Percentiles rank a stretch among this genome's conserved stretches.
These are phyloP conservation scores for Gymnorhina tibicen DNA, from an alignment of 2,113 vertebrate genomes.

Conservation along the genomic window DNA sequence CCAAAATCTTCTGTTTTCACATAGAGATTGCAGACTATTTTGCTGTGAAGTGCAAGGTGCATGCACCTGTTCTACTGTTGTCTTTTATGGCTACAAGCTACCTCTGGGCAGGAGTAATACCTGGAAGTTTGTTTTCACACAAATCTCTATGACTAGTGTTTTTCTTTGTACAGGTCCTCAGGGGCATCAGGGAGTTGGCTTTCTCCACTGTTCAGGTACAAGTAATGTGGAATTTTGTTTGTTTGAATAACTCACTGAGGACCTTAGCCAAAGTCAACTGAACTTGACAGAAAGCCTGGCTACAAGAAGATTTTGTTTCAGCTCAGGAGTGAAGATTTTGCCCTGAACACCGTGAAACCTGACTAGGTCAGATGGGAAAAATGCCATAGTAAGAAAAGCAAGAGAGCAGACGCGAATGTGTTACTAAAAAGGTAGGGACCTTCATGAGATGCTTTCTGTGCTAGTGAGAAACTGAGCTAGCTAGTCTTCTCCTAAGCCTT, in stretches of 20 bases:
- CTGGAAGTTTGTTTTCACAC: neutral
- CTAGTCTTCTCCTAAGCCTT: neutral
- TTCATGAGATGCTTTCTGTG: neutral
- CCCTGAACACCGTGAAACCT: neutral
- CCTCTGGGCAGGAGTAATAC: neutral
- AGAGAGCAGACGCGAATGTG: neutral
- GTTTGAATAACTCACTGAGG: neutral
- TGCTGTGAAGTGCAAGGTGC: neutral
- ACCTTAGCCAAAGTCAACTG: neutral
- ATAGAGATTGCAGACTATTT: neutral
- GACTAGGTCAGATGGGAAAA: neutral
- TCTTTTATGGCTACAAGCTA: neutral
- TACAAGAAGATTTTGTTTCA: neutral
- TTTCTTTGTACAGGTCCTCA: neutral
- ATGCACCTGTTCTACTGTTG: neutral
- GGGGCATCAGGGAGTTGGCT: neutral
- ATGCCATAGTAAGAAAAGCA: neutral
- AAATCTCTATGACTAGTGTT: neutral
- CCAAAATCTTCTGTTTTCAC: neutral
- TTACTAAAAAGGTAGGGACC: neutral
- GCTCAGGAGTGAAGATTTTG: neutral
- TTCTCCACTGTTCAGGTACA: neutral
- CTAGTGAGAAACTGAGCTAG: neutral
- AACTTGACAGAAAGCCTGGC: neutral
- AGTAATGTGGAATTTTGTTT: neutral